Evolutionary conservation across 1,140 invertebrate genomes (phyloP).

Genomic region (Cherax quadricarinatus): DNA sequence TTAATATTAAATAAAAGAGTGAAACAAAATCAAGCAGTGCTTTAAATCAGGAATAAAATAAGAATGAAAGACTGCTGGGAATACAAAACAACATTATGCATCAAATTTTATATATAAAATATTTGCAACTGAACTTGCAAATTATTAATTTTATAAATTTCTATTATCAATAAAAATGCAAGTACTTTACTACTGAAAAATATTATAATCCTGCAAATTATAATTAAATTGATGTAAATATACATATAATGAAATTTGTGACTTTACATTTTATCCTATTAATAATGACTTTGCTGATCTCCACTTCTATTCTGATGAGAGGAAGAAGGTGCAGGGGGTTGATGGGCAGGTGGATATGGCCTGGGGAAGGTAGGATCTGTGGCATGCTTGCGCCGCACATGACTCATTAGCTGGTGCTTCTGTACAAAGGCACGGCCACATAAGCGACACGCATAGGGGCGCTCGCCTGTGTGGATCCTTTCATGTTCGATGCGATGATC

Average conservation of each 20-base stretch:
- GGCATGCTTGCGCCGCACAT: slow-evolving; percentile 75
- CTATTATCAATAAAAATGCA: background rate
- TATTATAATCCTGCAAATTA: background rate
- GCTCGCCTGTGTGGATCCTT: slow-evolving; percentile 75
- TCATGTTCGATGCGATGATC: slow-evolving; percentile 75
- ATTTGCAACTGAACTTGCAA: background rate
- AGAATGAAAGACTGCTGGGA: background rate
- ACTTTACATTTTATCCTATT: background rate
- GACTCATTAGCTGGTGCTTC: slow-evolving; percentile 75
- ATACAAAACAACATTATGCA: background rate
- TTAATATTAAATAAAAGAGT: background rate
- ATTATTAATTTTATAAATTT: background rate
- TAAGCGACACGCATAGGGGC: slow-evolving; percentile 72
- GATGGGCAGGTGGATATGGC: slow-evolving; percentile 45
- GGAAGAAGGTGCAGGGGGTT: slow-evolving; percentile 46
- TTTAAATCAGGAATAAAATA: background rate
- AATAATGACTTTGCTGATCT: slow-evolving; percentile 43
- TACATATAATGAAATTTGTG: background rate
- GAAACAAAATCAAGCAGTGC: background rate
- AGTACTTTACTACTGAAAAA: background rate
- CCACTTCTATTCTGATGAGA: slow-evolving; percentile 30
- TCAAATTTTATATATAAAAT: background rate
- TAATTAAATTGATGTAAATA: background rate
- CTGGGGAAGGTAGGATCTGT: slow-evolving; percentile 40
- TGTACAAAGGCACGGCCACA: slow-evolving; percentile 74